phyloP scores from a whole-genome alignment of 2,888 invertebrate species.

The Dicyrtoma fusca region DNA sequence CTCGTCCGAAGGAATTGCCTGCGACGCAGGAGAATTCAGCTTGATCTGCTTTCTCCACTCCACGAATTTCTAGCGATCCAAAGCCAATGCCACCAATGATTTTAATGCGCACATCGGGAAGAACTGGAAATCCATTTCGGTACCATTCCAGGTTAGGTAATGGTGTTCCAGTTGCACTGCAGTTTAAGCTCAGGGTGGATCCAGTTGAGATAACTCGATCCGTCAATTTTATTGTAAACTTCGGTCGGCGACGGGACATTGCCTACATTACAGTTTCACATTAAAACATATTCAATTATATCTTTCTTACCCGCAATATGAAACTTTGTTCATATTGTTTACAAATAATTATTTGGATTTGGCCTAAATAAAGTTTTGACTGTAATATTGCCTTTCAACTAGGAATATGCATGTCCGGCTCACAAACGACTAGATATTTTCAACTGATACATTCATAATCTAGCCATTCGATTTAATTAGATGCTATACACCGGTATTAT shows the following conservation, averaged over 20 bases:
- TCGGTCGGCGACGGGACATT: conserved; percentile 36
- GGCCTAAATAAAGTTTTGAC: no score
- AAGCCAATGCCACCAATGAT: conserved; percentile 35
- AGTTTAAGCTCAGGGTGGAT: conserved; percentile 35
- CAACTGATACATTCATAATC: no score
- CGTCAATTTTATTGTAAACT: conserved; percentile 37
- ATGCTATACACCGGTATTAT: no score
- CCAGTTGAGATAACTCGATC: conserved; percentile 33
- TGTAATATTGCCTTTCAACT: no score
- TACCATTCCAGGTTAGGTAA: conserved; percentile 34
- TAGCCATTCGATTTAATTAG: no score
- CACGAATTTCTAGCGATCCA: conserved; percentile 34
- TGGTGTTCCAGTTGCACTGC: conserved; percentile 35
- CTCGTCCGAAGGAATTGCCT: conserved; percentile 30
- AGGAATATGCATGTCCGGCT: no score
- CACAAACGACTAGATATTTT: no score
- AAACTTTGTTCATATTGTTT: background rate
- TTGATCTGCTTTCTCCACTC: conserved; percentile 36
- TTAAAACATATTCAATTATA: background rate
- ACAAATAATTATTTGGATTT: no score
- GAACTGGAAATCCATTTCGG: conserved; percentile 36
- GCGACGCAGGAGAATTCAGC: conserved; percentile 28
- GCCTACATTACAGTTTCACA: conserved; percentile 21
- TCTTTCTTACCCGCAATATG: background rate
- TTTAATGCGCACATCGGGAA: conserved; percentile 29